Conservation (phyloP, 2,797 vertebrate species). For the Mormyrops attenuatus region DNA sequence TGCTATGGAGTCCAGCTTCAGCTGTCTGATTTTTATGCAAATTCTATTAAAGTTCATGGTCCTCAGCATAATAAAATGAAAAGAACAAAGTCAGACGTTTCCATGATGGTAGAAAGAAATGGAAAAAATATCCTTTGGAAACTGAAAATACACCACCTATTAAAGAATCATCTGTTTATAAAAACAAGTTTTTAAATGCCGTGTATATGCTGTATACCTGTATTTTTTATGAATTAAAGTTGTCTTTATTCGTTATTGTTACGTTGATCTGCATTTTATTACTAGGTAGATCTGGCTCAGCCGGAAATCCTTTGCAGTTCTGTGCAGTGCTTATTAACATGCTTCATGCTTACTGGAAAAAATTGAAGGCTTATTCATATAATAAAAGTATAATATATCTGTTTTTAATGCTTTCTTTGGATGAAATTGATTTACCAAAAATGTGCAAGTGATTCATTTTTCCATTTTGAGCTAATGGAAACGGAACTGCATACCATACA, state of each 20-base stretch:
- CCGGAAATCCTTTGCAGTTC: background rate
- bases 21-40: slow-evolving; percentile 82
- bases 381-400: background rate
- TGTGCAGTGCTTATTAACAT: background rate
- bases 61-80: slow-evolving; percentile 73
- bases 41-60: slow-evolving; percentile 75
- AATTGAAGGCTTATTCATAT: background rate
- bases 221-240: background rate
- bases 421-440: background rate
- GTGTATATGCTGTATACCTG: background rate
- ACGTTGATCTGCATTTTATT: background rate
- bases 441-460: background rate
- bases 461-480: background rate
- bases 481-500: background rate
- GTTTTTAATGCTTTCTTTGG: background rate
- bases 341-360: background rate
- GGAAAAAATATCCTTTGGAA: background rate
- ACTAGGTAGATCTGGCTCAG: background rate
- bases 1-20: slow-evolving; percentile 67
- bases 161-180: background rate
- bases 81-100: slow-evolving; percentile 70
- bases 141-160: background rate
- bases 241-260: background rate
- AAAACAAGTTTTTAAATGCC: background rate
- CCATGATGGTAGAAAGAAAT: slow-evolving; percentile 68